These are phyloP conservation scores for Nomada fabriciana DNA, from an alignment of 2,888 invertebrate species.

Conservation along the genomic window DNA sequence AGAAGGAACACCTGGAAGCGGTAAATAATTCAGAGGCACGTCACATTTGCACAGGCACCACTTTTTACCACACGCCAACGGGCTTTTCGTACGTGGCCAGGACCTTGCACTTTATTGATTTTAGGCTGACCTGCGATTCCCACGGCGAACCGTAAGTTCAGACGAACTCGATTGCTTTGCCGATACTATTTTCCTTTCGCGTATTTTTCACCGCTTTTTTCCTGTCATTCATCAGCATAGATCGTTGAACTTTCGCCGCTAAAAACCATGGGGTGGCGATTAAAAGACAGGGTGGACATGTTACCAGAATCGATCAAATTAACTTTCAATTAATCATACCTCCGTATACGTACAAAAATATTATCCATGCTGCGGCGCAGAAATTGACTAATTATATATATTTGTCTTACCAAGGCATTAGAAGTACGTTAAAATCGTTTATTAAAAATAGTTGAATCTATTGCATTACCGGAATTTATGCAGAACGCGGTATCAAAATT, in stretches of 20 bases:
- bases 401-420: no score
- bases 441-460: no score
- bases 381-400: no score
- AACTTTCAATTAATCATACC: not conserved
- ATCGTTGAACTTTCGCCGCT: not conserved
- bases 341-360: no score
- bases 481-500: no score
- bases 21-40: constrained; percentile 42
- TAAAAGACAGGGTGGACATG: not conserved
- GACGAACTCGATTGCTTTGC: constrained; percentile 36
- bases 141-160: constrained; percentile 56
- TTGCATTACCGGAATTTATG: no score
- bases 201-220: constrained; percentile 11
- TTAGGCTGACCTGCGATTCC: constrained; percentile 74
- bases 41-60: constrained; percentile 15
- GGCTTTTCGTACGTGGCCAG: constrained; percentile 63
- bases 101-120: constrained; percentile 76
- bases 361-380: no score
- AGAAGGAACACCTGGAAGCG: not conserved
- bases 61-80: constrained; percentile 25
- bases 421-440: no score
- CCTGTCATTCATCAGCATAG: not conserved
- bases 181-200: constrained; percentile 25
- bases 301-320: not conserved
- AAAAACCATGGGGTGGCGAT: not conserved